Percentiles rank a stretch among this genome's conserved stretches.
phyloP scores from a whole-genome alignment of 2,797 vertebrate species.

The Sebastes matsubarae region DNA sequence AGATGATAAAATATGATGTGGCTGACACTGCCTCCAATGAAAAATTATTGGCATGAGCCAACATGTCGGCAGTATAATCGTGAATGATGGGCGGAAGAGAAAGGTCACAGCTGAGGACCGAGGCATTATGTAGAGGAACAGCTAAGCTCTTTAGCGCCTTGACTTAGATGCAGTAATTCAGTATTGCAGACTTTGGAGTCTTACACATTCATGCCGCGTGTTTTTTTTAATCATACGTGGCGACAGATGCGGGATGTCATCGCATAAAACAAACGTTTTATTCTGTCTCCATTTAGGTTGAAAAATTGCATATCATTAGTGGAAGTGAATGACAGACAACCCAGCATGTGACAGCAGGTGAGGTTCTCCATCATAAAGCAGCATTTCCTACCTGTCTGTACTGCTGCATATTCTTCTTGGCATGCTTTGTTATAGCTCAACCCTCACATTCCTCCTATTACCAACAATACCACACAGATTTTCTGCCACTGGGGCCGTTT shows the following conservation, averaged over 20 bases:
- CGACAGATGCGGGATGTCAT: constrained; percentile 31
- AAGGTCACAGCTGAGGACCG: constrained; percentile 77
- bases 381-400: constrained; percentile 32
- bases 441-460: constrained; percentile 50
- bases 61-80: constrained; percentile 79
- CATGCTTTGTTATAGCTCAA: constrained; percentile 56
- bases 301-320: constrained; percentile 32
- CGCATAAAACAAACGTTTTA: constrained; percentile 32
- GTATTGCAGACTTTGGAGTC: constrained; percentile 41
- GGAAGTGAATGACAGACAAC: constrained; percentile 32
- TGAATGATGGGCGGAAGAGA: constrained; percentile 74
- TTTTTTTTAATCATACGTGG: constrained; percentile 26
- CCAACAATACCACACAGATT: constrained; percentile 62
- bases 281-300: constrained; percentile 38
- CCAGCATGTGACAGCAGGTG: constrained; percentile 37
- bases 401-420: constrained; percentile 36
- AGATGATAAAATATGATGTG: constrained; percentile 80
- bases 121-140: constrained; percentile 71
- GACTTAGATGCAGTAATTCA: constrained; percentile 69
- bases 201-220: constrained; percentile 19
- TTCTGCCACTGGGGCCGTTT: constrained; percentile 56
- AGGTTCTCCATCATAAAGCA: constrained; percentile 37
- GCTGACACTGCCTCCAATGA: constrained; percentile 76
- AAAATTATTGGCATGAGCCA: constrained; percentile 81
- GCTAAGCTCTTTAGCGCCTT: constrained; percentile 72